Base-by-base conservation (phyloP, 2,888 invertebrate species). In the Zele albiditarsus region DNA sequence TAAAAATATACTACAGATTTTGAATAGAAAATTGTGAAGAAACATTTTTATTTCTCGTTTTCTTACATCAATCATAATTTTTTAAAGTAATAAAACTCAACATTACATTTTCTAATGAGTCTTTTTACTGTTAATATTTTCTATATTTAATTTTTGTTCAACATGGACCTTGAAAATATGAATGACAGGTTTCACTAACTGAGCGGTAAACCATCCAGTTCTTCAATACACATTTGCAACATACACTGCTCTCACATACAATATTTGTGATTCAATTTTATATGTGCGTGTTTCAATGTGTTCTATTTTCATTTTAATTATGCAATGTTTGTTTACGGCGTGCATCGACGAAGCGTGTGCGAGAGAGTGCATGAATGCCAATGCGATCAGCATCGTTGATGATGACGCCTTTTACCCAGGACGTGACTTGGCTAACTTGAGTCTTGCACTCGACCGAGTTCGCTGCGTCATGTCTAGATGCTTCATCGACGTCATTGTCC, bases 261-360 rank as follows among this genome's bases (percentile, higher is more conserved):
- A 38, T 38, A 38, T 38, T 38, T 53, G 46, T n/a, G 46, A n/a
- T 2, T 46, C 46, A 46, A 46, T 46, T 46, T 46, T 16, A 46
- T 6, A n/a, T 46, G 46, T 53, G 53, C n/a, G 6, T 53, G n/a
- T 53, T 46, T 53, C 53, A 20, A 23, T 20, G 53, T 20, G 78
- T 72, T 73, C 78, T 73, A 77, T 81, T 79, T 76, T 69, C 77
- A 49, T 46, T 66, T 73, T 23, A 77, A 78, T 82, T 82, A 82
- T 79, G 80, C 79, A 82, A 82, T 79, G 72, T 82, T 81, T 82
- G 80, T 82, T 81, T 82, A 80, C 80, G 53, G n/a, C n/a, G 53
- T 20, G 53, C 53, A 53, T 53, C 20, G 53, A 20, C n/a, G 20
- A 10, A 53, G n/a, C n/a, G 53, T 53, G 53, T 53, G 53, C 20